Conservation (phyloP, 2,797 vertebrate genomes). For the Mus minutoides region DNA sequence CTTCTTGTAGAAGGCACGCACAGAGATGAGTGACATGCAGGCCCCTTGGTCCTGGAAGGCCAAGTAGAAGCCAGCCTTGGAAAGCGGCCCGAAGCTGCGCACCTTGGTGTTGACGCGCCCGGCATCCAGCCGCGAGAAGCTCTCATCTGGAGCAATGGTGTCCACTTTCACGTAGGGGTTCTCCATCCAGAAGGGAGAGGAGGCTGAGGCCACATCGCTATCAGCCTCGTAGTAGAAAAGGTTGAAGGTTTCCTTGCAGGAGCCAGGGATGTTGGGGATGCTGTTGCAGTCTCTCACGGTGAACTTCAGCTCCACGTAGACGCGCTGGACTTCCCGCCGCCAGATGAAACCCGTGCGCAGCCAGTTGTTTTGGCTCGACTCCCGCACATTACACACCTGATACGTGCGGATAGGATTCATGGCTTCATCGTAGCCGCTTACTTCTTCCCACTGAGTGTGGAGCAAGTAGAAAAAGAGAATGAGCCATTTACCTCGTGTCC, state of each 20-base stretch:
- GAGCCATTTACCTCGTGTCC: not conserved
- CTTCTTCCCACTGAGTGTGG: conserved; percentile 95
- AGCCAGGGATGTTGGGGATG: conserved; percentile 98
- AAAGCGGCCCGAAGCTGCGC: conserved; percentile 96
- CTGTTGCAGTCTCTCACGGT: conserved; percentile 98
- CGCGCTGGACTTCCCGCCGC: conserved; percentile 94
- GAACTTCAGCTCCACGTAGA: conserved; percentile 98
- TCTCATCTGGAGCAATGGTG: conserved; percentile 97
- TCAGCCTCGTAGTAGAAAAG: conserved; percentile 99
- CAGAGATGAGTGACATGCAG: conserved; percentile 98
- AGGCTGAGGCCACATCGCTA: conserved; percentile 95
- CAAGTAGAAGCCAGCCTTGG: conserved; percentile 97
- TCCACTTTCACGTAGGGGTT: conserved; percentile 99
- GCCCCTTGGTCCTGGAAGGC: conserved; percentile 98
- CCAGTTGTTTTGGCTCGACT: conserved; percentile 98
- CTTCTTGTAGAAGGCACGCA: conserved; percentile 98
- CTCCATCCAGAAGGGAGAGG: conserved; percentile 99
- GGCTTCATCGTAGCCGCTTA: conserved; percentile 96
- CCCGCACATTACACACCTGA: conserved; percentile 97
- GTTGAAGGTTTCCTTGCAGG: conserved; percentile 99
- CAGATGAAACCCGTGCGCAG: conserved; percentile 96
- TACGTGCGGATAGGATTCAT: conserved; percentile 99
- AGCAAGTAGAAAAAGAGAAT: conserved; percentile 44
- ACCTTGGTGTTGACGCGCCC: conserved; percentile 97
- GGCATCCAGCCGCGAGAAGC: conserved; percentile 95